Conservation (phyloP, 2,797 vertebrate species). For the Falco peregrinus region DNA sequence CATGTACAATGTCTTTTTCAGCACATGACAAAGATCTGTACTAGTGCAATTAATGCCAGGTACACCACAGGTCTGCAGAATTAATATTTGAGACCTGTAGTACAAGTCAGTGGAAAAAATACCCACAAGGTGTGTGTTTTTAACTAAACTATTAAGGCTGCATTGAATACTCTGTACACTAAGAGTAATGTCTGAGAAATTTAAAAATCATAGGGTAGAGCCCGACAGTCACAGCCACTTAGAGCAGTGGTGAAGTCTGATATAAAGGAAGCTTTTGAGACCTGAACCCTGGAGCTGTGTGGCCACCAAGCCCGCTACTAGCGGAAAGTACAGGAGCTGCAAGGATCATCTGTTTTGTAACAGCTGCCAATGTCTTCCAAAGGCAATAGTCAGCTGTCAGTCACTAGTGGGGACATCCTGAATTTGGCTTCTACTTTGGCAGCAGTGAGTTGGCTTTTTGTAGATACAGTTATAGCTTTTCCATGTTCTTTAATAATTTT, state of each 20-base stretch:
- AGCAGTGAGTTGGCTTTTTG: neutral
- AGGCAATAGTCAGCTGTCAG: neutral
- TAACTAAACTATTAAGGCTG: neutral
- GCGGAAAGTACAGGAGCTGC: neutral
- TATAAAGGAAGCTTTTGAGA: neutral
- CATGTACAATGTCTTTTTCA: neutral
- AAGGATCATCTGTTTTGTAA: neutral
- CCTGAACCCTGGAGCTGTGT: neutral
- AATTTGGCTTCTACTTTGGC: neutral
- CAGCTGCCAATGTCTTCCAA: neutral
- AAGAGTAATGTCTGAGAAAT: neutral
- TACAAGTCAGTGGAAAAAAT: neutral
- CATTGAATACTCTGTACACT: neutral
- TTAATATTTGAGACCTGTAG: neutral
- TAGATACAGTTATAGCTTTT: neutral
- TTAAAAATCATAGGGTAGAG: neutral
- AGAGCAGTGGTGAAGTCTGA: neutral
- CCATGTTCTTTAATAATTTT: neutral
- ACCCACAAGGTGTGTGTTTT: neutral
- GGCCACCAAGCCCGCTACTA: rapidly evolving
- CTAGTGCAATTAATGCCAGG: neutral
- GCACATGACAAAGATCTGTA: neutral
- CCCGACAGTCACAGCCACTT: neutral
- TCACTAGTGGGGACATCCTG: neutral
- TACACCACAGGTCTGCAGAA: neutral